Evolutionary conservation across 2,797 vertebrate genomes (phyloP).

Genomic region (Epinephelus awoara): DNA sequence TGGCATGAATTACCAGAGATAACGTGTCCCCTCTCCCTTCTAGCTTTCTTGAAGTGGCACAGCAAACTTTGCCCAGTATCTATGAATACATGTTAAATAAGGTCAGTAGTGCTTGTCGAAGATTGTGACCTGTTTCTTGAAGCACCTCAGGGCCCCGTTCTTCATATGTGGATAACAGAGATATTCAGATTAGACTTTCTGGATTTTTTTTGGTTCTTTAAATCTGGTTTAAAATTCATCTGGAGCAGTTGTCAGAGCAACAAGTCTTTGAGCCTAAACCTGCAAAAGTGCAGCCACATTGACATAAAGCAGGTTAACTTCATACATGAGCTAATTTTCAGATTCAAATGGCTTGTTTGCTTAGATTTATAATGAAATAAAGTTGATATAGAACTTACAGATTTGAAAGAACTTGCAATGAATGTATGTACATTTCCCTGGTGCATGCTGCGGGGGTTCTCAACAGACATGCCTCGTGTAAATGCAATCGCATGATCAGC

Average conservation of each 20-base stretch:
- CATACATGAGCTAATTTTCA: too few relatives aligned
- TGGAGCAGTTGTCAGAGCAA: neutral
- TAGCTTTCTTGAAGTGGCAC: neutral
- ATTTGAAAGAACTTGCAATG: too few relatives aligned
- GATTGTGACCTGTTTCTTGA: neutral
- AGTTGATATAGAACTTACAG: too few relatives aligned
- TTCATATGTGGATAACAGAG: neutral
- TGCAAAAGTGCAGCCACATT: neutral
- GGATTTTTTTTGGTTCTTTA: neutral
- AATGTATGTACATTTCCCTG: too few relatives aligned
- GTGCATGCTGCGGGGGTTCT: too few relatives aligned
- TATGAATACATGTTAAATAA: neutral
- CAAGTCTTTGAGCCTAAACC: neutral
- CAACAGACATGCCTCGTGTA: too few relatives aligned
- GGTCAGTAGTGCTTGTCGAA: neutral
- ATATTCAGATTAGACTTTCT: neutral
- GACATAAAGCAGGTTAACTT: too few relatives aligned
- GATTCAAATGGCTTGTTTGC: too few relatives aligned
- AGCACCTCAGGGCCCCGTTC: neutral
- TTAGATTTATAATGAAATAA: too few relatives aligned
- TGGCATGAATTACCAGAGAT: conserved; percentile 12
- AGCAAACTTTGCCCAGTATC: neutral
- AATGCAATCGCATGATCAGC: too few relatives aligned
- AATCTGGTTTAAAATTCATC: neutral
- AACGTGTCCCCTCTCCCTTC: neutral